phyloP scores from a whole-genome alignment of 2,113 vertebrate genomes.

The Calidris pugnax region DNA sequence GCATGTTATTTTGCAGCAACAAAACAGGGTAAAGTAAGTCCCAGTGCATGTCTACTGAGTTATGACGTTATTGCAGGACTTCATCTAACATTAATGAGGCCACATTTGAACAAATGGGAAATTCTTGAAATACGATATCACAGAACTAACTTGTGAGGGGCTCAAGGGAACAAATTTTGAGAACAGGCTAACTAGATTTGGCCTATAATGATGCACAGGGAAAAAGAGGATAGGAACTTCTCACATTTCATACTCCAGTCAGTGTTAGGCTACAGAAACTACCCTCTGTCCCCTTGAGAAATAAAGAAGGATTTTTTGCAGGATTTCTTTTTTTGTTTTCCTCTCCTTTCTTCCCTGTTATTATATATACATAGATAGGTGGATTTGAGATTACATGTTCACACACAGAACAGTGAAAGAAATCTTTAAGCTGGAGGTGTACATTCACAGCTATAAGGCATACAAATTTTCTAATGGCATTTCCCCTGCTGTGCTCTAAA shows the following conservation, averaged over 20 bases:
- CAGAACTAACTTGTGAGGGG: neutral
- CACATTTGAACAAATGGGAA: slow-evolving; percentile 6
- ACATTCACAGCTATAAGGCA: neutral
- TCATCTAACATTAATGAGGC: neutral
- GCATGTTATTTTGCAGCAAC: neutral
- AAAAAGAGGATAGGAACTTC: neutral
- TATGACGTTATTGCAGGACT: neutral
- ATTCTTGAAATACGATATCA: neutral
- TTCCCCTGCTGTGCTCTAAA: neutral
- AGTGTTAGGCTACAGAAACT: neutral
- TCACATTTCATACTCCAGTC: neutral
- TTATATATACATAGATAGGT: neutral
- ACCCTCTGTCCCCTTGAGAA: neutral
- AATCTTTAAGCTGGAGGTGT: neutral
- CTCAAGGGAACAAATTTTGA: neutral
- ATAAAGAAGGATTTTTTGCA: neutral
- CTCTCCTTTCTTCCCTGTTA: neutral
- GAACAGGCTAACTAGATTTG: neutral
- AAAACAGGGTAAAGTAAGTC: neutral
- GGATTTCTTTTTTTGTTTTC: neutral
- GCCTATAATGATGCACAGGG: neutral
- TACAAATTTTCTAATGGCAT: neutral
- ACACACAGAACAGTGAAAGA: neutral
- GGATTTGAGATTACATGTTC: neutral
- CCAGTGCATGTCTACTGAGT: neutral